Evolutionary conservation across 2,797 vertebrate genomes (phyloP), one percentile per base, ranked within the genome.

Genomic region (Lepilemur septentrionalis): DNA sequence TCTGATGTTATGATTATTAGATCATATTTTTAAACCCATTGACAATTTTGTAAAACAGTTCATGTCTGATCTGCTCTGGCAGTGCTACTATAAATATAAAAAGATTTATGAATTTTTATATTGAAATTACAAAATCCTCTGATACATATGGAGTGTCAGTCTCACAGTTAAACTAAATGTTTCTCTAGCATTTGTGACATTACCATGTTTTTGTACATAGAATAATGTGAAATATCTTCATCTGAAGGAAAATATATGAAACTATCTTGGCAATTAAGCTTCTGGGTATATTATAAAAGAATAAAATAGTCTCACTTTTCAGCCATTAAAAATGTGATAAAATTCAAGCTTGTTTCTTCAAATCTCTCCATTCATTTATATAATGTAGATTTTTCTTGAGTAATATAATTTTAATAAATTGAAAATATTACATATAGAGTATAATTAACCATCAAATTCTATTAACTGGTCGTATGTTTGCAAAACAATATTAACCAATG

Each of bases 81-180:
- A 97, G 87, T 92, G 83, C 89, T 97, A 95, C 92, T 98, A 97
- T 98, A 98, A 98, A 98, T 97, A 97, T 95, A 96, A 98, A 97
- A 98, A 98, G 94, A 98, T 98, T 98, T 98, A 98, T 98, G 97
- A 98, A 98, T 98, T 98, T 99, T 98, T 95, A 97, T 98, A 97
- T 48, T 15, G 97, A 98, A 98, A 98, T 97, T 97, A 96, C 75
- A 98, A 98, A 98, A 96, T 97, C 88, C 93, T 98, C 52, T 96
- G 93, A 89, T 95, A 96, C 65, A 69, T 96, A 91, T 96, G 81
- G 98, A 97, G 93, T 93, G 97, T 97, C 94, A 98, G 78, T 91
- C 89, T 97, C 0, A 1, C 55, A 96, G 94, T 97, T 98, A 98
- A 98, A 98, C 91, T 48, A 91, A 84, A 82, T 86, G 63, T 96